Conservation (phyloP, 2,888 invertebrate species). For the Caenorhabditis afra region DNA sequence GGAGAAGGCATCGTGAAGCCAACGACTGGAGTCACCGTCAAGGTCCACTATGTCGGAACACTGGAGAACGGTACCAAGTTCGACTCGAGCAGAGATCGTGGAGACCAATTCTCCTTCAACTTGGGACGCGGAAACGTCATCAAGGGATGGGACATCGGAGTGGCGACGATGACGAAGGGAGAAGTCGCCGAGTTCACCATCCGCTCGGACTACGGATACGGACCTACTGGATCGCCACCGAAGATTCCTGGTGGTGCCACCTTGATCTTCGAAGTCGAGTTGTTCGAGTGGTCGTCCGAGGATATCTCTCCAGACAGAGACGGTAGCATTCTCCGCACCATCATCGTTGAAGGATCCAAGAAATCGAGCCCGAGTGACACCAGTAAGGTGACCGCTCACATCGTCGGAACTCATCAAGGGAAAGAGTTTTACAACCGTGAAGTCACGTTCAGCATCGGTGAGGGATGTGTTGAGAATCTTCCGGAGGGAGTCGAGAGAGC, state of each 20-base stretch:
- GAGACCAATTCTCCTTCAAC: slow-evolving; percentile 90
- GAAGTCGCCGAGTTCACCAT: slow-evolving; percentile 87
- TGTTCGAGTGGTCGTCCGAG: slow-evolving; percentile 83
- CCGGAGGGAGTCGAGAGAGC: slow-evolving; percentile 90
- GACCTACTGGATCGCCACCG: slow-evolving; percentile 88
- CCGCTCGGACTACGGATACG: slow-evolving; percentile 93
- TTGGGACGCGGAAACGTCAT: slow-evolving; percentile 87
- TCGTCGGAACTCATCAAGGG: slow-evolving; percentile 86
- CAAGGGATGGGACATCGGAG: slow-evolving; percentile 89
- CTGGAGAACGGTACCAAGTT: slow-evolving; percentile 91
- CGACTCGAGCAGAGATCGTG: slow-evolving; percentile 91
- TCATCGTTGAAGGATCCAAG: slow-evolving; percentile 86
- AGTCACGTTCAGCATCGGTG: slow-evolving; percentile 89
- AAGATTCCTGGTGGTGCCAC: slow-evolving; percentile 92
- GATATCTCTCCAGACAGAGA: slow-evolving; percentile 91
- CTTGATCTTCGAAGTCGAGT: slow-evolving; percentile 88
- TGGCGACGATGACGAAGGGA: slow-evolving; percentile 93
- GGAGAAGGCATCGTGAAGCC: slow-evolving; percentile 85
- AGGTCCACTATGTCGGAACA: slow-evolving; percentile 91
- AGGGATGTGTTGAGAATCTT: slow-evolving; percentile 87
- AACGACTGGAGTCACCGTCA: slow-evolving; percentile 70
- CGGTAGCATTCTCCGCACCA: slow-evolving; percentile 87
- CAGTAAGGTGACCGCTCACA: slow-evolving; percentile 88
- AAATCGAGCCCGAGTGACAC: slow-evolving; percentile 88
- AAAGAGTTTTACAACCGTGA: slow-evolving; percentile 88